Evolutionary conservation across 2,888 invertebrate genomes (phyloP).

Genomic region (Azorinus chamasolen): DNA sequence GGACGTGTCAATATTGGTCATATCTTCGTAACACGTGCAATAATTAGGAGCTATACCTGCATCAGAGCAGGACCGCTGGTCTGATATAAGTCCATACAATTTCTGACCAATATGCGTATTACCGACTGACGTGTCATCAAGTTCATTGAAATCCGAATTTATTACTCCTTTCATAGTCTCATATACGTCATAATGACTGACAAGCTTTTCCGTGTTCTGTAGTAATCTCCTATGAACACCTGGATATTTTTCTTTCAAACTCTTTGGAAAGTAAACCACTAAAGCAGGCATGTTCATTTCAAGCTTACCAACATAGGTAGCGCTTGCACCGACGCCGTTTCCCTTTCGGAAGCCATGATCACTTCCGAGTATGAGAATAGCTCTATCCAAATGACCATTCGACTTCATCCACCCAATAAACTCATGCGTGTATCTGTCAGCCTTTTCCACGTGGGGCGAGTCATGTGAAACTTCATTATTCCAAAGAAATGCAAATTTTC

Average conservation of each 20-base stretch:
- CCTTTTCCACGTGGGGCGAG: constrained; percentile 91
- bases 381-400: constrained; percentile 70
- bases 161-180: constrained; percentile 91
- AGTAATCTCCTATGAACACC: constrained; percentile 90
- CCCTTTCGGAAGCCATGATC: constrained; percentile 91
- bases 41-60: constrained; percentile 94
- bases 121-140: neutral
- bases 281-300: constrained; percentile 95
- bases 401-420: constrained; percentile 88
- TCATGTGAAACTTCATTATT: constrained; percentile 94
- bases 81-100: constrained; percentile 91
- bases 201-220: constrained; percentile 90
- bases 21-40: constrained; percentile 93
- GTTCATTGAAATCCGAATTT: constrained; percentile 15
- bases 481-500: constrained; percentile 95
- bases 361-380: constrained; percentile 88
- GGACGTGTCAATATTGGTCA: too few relatives aligned
- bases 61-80: constrained; percentile 91
- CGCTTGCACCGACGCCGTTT: constrained; percentile 33
- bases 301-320: constrained; percentile 91
- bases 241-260: constrained; percentile 90
- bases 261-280: constrained; percentile 91
- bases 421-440: constrained; percentile 90
- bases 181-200: constrained; percentile 94
- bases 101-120: constrained; percentile 86